phyloP scores from a whole-genome alignment of 2,888 invertebrate species.

The Cephus pulcher region DNA sequence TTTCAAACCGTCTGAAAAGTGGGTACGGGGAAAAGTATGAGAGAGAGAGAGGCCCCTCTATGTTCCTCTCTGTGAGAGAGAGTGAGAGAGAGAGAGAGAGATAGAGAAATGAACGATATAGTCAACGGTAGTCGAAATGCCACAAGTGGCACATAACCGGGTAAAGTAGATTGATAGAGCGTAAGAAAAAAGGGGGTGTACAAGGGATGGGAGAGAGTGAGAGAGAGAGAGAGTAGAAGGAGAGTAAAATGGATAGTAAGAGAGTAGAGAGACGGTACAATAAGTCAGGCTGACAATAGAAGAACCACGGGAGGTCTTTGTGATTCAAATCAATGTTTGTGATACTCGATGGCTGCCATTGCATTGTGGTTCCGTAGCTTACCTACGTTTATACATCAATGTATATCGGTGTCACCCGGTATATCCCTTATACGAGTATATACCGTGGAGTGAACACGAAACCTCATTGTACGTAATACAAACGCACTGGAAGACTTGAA shows the following conservation, averaged over 20 bases:
- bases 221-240: conserved; percentile 15
- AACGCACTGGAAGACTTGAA: background rate
- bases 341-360: conserved; percentile 55
- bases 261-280: conserved; percentile 48
- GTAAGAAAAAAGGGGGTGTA: conserved; percentile 37
- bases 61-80: no score
- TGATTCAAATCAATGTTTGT: conserved; percentile 65
- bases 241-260: conserved; percentile 15
- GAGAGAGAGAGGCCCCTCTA: no score
- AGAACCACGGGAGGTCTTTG: conserved; percentile 61
- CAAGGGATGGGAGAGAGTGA: conserved; percentile 18
- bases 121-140: conserved; percentile 35
- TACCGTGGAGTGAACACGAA: background rate
- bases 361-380: conserved; percentile 45
- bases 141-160: conserved; percentile 62
- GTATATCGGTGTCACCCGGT: conserved; percentile 18
- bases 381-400: conserved; percentile 33
- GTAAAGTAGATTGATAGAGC: conserved; percentile 58
- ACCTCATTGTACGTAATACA: background rate
- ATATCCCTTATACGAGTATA: conserved; percentile 13
- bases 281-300: conserved; percentile 57
- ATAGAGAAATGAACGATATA: background rate
- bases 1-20: background rate
- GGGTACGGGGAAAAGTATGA: no score
- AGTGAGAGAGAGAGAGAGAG: no score